Conservation (phyloP, 2,797 vertebrate species). For the Trematomus bernacchii region DNA sequence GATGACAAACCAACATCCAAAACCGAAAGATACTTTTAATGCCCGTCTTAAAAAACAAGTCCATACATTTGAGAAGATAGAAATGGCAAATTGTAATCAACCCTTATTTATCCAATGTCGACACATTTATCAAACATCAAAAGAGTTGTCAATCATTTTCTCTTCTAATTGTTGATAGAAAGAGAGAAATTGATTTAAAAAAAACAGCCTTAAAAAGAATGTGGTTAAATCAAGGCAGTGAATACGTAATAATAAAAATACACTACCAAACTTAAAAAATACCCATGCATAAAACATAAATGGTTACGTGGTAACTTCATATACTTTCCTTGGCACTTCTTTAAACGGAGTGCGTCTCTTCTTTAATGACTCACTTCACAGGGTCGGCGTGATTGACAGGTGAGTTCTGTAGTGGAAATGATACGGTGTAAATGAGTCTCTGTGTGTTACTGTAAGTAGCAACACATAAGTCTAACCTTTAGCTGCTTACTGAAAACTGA, state of each 20-base stretch:
- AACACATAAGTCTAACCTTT: constrained; percentile 82
- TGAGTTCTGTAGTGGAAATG: constrained; percentile 61
- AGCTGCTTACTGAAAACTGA: constrained; percentile 82
- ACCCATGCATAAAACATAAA: not conserved
- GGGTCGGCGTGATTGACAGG: constrained; percentile 62
- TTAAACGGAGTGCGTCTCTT: not conserved
- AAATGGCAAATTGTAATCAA: not conserved
- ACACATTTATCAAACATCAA: not conserved
- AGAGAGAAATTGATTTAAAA: not conserved
- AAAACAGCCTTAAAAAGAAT: not conserved
- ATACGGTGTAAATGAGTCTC: constrained; percentile 67
- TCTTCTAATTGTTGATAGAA: not conserved
- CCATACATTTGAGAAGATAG: not conserved
- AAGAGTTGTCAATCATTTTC: not conserved
- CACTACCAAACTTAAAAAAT: not conserved
- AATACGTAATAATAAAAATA: not conserved
- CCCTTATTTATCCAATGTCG: too few relatives aligned
- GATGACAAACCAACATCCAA: not conserved
- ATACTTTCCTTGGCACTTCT: not conserved
- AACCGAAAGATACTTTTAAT: not conserved
- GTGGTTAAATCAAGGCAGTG: not conserved
- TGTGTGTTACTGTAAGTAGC: constrained; percentile 78
- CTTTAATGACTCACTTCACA: constrained; percentile 40
- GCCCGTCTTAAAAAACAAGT: not conserved
- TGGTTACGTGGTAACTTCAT: not conserved